phyloP scores from a whole-genome alignment of 2,113 vertebrate species.

The Hystrix cristata region DNA sequence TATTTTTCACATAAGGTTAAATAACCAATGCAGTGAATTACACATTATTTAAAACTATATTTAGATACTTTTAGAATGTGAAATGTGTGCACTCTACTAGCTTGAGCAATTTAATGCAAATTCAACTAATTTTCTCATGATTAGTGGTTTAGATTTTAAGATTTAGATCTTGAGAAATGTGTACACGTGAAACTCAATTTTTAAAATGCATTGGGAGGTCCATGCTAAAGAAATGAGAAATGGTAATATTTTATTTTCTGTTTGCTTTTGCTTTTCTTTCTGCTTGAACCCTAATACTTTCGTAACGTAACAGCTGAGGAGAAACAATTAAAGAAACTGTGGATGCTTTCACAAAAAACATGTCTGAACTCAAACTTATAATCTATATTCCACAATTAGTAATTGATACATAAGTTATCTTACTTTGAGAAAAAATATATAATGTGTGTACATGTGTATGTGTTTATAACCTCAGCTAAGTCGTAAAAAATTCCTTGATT shows the following conservation, averaged over 20 bases:
- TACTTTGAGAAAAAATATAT: not conserved
- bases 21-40: not conserved
- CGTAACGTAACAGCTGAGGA: constrained; percentile 32
- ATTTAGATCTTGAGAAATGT: constrained; percentile 38
- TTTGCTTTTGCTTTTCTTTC: constrained; percentile 34
- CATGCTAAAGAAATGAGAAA: not conserved
- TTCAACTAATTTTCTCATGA: constrained; percentile 38
- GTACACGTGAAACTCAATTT: not conserved
- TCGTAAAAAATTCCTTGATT: constrained; percentile 3
- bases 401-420: not conserved
- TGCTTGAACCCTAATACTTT: constrained; percentile 26
- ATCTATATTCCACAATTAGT: not conserved
- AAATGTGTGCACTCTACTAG: not conserved
- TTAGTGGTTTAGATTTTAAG: constrained; percentile 48
- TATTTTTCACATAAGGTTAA: constrained; percentile 28
- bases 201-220: constrained; percentile 38
- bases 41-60: constrained; percentile 3
- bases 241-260: constrained; percentile 10
- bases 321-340: not conserved
- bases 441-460: not conserved
- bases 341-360: not conserved
- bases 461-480: not conserved
- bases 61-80: constrained; percentile 52
- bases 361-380: not conserved
- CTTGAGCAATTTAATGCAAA: constrained; percentile 68